Conservation (phyloP, 1,140 invertebrate genomes). For the Drosophila albomicans region DNA sequence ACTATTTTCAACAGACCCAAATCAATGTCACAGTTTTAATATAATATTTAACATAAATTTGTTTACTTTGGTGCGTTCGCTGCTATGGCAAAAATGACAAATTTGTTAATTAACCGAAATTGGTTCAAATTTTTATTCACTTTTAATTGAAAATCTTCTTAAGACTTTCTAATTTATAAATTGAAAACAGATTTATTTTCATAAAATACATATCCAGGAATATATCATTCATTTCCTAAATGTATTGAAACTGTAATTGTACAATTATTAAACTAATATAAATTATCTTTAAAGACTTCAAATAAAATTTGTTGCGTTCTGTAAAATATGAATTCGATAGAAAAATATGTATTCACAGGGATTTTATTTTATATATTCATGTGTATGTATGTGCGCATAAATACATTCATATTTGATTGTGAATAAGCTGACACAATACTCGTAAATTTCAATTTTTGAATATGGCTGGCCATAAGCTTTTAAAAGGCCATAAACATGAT, state of each 20-base stretch:
- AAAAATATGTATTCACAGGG: neutral
- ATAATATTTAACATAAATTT: constrained; percentile 37
- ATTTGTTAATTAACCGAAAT: constrained; percentile 73
- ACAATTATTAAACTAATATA: no score
- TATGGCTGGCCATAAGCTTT: constrained; percentile 56
- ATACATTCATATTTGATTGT: constrained; percentile 30
- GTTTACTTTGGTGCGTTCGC: neutral
- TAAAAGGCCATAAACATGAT: constrained; percentile 58
- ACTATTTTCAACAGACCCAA: constrained; percentile 18
- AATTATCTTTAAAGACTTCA: no score
- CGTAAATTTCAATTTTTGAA: constrained; percentile 51
- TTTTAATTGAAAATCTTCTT: constrained; percentile 13
- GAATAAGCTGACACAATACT: constrained; percentile 55
- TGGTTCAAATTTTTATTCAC: constrained; percentile 51
- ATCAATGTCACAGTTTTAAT: constrained; percentile 24
- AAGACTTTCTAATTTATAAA: constrained; percentile 36
- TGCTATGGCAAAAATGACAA: constrained; percentile 63
- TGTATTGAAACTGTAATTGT: no score
- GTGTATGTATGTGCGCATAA: neutral
- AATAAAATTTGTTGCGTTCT: no score
- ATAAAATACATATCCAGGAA: neutral
- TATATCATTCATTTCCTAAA: no score
- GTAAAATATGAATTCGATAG: neutral
- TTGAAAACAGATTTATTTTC: neutral
- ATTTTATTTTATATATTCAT: neutral